Percentiles rank a stretch among this genome's conserved stretches.
Conservation (phyloP, 2,113 vertebrate species). For the Cynopterus brachyotis region DNA sequence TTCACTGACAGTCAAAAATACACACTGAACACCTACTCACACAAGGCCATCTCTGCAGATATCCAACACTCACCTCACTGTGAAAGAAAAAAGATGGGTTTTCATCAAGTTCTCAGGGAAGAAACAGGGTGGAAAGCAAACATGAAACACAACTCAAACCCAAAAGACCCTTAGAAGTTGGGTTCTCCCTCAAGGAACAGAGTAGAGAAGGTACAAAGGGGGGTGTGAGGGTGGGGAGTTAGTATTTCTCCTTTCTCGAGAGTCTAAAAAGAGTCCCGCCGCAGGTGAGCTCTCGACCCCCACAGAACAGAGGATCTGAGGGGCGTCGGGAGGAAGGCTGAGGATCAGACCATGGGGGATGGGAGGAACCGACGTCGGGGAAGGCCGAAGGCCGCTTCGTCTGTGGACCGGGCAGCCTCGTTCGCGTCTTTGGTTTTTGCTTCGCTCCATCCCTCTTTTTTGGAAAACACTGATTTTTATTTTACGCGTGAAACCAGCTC, state of each 20-base stretch:
- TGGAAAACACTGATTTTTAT: background rate
- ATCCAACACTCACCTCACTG: constrained; percentile 44
- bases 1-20: constrained; percentile 11
- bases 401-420: background rate
- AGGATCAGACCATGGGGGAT: constrained; percentile 24
- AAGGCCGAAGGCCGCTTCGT: background rate
- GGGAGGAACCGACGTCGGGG: background rate
- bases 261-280: background rate
- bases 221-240: background rate
- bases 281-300: background rate
- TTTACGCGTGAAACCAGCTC: background rate
- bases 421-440: background rate
- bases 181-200: background rate
- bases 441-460: background rate
- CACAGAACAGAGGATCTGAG: background rate
- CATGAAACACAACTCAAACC: background rate
- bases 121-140: background rate
- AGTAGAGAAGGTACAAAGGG: background rate
- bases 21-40: constrained; percentile 47
- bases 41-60: background rate
- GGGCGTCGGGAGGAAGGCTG: background rate
- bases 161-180: background rate
- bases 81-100: background rate
- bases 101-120: constrained; percentile 41
- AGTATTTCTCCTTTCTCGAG: background rate